Base-by-base conservation (phyloP, 2,888 invertebrate genomes). In the Petrolisthes cinctipes region DNA sequence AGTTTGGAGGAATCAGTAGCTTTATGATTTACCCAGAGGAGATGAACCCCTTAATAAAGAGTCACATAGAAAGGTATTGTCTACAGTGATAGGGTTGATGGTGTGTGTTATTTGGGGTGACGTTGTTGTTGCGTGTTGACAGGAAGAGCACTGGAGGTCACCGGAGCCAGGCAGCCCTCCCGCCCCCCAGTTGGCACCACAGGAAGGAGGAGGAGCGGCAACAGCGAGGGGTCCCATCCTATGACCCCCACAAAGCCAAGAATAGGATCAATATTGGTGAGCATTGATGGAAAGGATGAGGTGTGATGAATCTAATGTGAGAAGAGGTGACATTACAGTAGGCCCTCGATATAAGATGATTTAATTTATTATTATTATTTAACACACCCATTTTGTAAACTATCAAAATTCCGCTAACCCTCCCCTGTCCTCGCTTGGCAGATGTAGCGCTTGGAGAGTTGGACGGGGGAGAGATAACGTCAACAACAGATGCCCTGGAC, bases 391-490 rank as follows among this genome's bases (percentile, higher is more conserved):
- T 37, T 37, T 37, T 37, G 37, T 37, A 37, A 37, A 37, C 37
- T 37, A 37, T 37, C 37, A n/a, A n/a, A n/a, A n/a, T n/a, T n/a
- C n/a, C n/a, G n/a, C n/a, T n/a, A n/a, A n/a, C n/a, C n/a, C n/a
- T n/a, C n/a, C n/a, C n/a, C n/a, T n/a, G n/a, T n/a, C n/a, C n/a
- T n/a, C n/a, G n/a, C n/a, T n/a, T n/a, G n/a, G 53, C 91, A 91
- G 86, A 91, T 86, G 85, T 85, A 23, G 79, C 57, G n/a, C 78
- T 56, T 14, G 66, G 88, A 81, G 96, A 96, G 93, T 93, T 96
- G 90, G 96, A 91, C 51, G 89, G 81, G 2, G 88, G 89, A 5
- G 90, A 89, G 37, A 68, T 89, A 37, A 89, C 89, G 0, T 90
- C 90, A 11, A 89, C 89, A 23, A 86, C 86, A 14, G 89, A 88